Base-by-base conservation (phyloP, 2,113 vertebrate species). In the Melanerpes aurifrons region DNA sequence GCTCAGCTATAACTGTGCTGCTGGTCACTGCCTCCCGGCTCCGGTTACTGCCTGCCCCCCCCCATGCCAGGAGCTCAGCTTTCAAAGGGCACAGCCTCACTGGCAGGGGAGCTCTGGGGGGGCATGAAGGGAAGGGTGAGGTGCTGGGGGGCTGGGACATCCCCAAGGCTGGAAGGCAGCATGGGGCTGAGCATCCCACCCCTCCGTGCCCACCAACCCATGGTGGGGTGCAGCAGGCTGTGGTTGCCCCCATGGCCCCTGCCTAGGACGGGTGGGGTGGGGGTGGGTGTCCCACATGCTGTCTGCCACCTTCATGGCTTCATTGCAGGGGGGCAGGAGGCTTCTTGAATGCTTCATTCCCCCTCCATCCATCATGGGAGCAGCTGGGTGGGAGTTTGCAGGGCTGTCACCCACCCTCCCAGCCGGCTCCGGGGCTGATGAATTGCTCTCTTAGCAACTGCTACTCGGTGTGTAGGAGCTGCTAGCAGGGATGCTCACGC, bases 361-460 rank as follows among this genome's bases (percentile, higher is more conserved):
- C 68, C 66, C 31, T 14, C 63, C 62, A 50, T 21, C 83, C 80
- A 12, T 32, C 87, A 20, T 1, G 2, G 19, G 75, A 91, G 59
- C 79, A 77, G 79, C 62, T 43, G 1, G 15, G 82, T 53, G 69
- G 85, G 85, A 57, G 47, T 53, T 63, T 45, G 31, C 15, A 15
- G 45, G 79, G 77, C 68, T 92, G 73, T 84, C 88, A 63, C 76
- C 64, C 93, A 32, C 80, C 89, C 32, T 48, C 72, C 71, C 69
- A 13, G 57, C 8, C 13, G 0, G 57, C 87, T 64, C 47, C 0
- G 3, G 82, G 64, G 29, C 37, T 58, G 37, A 50, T 64, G 70
- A 92, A 19, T 61, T 67, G 80, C 90, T 95, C 26, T 4, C 94
- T 90, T 93, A 84, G 89, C 89, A 94, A 92, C 95, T 47, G 73